These are phyloP conservation scores for Tipula confusa DNA, from an alignment of 2,888 invertebrate species.

Conservation along the genomic window DNA sequence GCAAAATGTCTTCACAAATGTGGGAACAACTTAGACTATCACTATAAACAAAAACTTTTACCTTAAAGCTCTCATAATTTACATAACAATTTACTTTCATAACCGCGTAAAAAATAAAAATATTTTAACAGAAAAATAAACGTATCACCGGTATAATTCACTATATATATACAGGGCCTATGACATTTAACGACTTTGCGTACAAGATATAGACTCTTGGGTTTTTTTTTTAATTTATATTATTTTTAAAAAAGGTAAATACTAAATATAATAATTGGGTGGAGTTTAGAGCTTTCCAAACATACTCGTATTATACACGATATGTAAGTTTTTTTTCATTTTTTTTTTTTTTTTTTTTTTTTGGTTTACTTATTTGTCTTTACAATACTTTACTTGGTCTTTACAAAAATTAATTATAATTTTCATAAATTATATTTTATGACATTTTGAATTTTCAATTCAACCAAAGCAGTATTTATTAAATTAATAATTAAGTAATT, in stretches of 20 bases:
- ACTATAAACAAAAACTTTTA: neutral
- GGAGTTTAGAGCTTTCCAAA: neutral
- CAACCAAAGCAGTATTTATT: neutral
- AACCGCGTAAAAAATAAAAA: neutral
- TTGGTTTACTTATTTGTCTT: conserved; percentile 12
- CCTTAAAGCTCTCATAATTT: neutral
- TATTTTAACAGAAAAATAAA: neutral
- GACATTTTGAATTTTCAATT: conserved; percentile 12
- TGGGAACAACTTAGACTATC: too few species aligned
- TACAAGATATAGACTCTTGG: neutral
- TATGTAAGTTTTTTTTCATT: too few species aligned
- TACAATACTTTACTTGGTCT: neutral
- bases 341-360: neutral
- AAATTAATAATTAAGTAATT: too few species aligned
- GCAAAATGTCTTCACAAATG: too few species aligned
- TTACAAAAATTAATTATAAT: neutral
- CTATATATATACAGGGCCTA: neutral
- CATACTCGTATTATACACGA: too few species aligned
- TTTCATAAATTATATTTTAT: conserved; percentile 15
- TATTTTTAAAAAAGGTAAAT: neutral
- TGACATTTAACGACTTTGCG: neutral
- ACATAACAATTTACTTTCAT: neutral
- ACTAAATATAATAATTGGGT: conserved; percentile 12
- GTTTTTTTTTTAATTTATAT: neutral
- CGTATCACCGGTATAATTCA: neutral